Percentiles rank a stretch among this genome's conserved stretches.
Evolutionary conservation across 1,140 invertebrate genomes (phyloP).

Genomic region (Tetramorium simillimum): DNA sequence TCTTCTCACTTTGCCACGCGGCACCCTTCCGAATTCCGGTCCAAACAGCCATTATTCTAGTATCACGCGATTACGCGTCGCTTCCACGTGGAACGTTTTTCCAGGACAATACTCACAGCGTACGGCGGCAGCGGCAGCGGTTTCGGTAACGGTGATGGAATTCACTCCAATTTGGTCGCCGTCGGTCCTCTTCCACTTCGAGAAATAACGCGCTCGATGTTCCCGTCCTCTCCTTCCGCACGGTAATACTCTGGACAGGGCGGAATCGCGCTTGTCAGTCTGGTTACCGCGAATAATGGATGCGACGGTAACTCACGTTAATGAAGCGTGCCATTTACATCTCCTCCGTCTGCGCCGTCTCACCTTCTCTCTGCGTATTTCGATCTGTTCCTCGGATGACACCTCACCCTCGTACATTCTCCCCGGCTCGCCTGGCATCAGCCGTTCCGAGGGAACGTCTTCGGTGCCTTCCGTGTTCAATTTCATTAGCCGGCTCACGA

Average conservation of each 20-base stretch:
- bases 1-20: neutral
- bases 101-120: conserved; percentile 18
- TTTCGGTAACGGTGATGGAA: neutral
- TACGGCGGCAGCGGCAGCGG: neutral
- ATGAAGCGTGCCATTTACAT: conserved; percentile 79
- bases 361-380: conserved; percentile 11
- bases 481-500: conserved; percentile 32
- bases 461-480: conserved; percentile 36
- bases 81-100: conserved; percentile 43
- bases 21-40: neutral
- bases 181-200: conserved; percentile 28
- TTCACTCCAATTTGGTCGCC: conserved; percentile 63
- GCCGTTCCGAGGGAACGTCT: conserved; percentile 36
- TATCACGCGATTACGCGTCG: conserved; percentile 55
- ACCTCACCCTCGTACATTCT: conserved; percentile 16
- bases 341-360: conserved; percentile 61
- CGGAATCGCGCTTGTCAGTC: conserved; percentile 75
- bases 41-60: conserved; percentile 17
- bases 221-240: conserved; percentile 13
- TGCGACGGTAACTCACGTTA: conserved; percentile 78
- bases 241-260: conserved; percentile 70
- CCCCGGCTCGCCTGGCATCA: neutral
- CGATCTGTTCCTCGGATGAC: conserved; percentile 37
- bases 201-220: conserved; percentile 35
- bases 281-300: conserved; percentile 78